Percentiles rank a stretch among this genome's conserved stretches.
Evolutionary conservation across 2,888 invertebrate species (phyloP).

Genomic region (Eumacrocentrus americanus): DNA sequence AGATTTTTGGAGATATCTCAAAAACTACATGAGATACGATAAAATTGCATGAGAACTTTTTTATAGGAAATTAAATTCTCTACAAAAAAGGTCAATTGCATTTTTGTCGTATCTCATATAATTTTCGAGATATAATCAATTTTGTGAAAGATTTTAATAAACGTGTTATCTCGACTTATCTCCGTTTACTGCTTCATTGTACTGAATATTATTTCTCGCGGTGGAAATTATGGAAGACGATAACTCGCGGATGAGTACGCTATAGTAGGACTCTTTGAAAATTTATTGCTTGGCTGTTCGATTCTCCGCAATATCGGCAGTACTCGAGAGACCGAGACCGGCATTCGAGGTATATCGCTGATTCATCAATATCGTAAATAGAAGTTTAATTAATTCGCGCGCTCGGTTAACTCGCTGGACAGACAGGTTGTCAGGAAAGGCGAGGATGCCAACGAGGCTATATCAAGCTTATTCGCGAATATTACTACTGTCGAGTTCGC

Average conservation of each 20-base stretch:
- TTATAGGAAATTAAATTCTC: no score
- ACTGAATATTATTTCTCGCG: not conserved
- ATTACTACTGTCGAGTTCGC: slow-evolving; percentile 10
- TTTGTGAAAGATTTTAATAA: no score
- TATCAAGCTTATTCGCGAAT: slow-evolving; percentile 4
- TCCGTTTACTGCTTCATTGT: no score
- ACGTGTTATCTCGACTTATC: no score
- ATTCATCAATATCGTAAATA: slow-evolving; percentile 61
- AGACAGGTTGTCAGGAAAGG: slow-evolving; percentile 50
- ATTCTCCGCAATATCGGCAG: slow-evolving; percentile 17
- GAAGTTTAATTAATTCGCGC: slow-evolving; percentile 61
- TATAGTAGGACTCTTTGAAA: slow-evolving; percentile 6
- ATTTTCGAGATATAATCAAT: no score
- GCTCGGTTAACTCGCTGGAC: slow-evolving; percentile 53
- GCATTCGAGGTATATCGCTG: slow-evolving; percentile 49
- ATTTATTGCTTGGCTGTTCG: slow-evolving; percentile 23
- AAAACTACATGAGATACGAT: no score
- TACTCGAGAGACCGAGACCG: slow-evolving; percentile 22
- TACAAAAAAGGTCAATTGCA: no score
- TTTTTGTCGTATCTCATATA: no score
- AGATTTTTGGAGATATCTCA: no score
- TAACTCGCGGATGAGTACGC: not conserved
- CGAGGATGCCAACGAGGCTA: slow-evolving; percentile 29
- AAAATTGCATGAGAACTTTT: no score
- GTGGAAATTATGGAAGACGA: no score